A percentile compares a stretch with the other conserved stretches of the same genome.
Conservation (phyloP, 2,113 vertebrate species). For the Cyprinodon brontotheroides region DNA sequence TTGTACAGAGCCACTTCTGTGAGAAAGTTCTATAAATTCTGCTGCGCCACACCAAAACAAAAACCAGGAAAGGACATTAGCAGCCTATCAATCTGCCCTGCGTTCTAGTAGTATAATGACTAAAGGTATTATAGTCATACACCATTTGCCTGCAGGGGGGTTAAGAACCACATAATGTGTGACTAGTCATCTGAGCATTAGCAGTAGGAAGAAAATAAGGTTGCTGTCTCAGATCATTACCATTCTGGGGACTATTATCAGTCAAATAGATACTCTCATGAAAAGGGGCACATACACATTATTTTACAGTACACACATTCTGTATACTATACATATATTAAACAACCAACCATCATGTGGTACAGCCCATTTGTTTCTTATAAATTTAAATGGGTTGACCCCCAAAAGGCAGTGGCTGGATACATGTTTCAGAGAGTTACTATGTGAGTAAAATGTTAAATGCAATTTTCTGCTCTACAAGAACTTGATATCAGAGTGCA, state of each 20-base stretch:
- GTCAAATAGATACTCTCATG: conserved; percentile 28
- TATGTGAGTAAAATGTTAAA: conserved; percentile 47
- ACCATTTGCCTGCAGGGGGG: conserved; percentile 17
- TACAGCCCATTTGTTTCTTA: conserved; percentile 24
- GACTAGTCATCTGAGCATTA: conserved; percentile 26
- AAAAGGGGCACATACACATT: conserved; percentile 18
- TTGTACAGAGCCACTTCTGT: not conserved
- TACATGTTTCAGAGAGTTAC: conserved; percentile 31
- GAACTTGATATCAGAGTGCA: conserved; percentile 12
- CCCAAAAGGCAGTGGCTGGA: conserved; percentile 36
- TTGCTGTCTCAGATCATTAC: conserved; percentile 39
- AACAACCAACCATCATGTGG: conserved; percentile 21
- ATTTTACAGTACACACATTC: conserved; percentile 5
- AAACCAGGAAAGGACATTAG: conserved; percentile 27
- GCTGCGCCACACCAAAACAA: not conserved
- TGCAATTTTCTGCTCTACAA: conserved; percentile 55
- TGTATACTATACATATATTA: conserved; percentile 13
- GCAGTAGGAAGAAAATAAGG: conserved; percentile 21
- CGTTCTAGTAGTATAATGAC: conserved; percentile 16
- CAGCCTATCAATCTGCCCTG: conserved; percentile 17
- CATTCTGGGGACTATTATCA: conserved; percentile 43
- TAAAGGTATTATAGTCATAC: conserved; percentile 42
- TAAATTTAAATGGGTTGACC: conserved; percentile 12
- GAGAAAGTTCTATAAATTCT: not conserved
- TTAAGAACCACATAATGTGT: conserved; percentile 17